These are phyloP conservation scores for Brenthis hecate DNA, from an alignment of 2,888 invertebrate genomes.

Conservation along the genomic window DNA sequence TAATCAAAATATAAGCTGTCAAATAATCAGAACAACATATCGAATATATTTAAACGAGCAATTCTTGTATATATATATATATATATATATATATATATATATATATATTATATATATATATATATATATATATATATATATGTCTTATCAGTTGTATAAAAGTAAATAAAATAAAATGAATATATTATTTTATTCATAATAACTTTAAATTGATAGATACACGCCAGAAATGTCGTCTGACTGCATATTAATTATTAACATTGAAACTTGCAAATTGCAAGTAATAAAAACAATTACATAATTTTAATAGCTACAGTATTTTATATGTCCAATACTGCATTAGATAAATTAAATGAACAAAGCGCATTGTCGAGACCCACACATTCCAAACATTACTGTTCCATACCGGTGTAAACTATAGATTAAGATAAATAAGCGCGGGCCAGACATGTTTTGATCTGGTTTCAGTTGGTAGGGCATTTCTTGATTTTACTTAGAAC, in stretches of 20 bases:
- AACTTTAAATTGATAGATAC: not conserved
- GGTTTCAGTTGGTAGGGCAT: constrained; percentile 9
- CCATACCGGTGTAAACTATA: constrained; percentile 7
- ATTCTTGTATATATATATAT: too few species aligned
- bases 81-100: too few species aligned
- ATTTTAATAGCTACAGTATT: not conserved
- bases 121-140: too few species aligned
- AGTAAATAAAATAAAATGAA: too few species aligned
- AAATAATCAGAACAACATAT: too few species aligned
- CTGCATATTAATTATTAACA: not conserved
- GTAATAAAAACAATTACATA: constrained; percentile 12
- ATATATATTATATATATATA: too few species aligned
- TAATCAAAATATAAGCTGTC: too few species aligned
- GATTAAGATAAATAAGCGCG: not conserved
- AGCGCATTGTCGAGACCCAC: constrained; percentile 7
- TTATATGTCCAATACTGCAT: not conserved
- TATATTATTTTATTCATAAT: too few species aligned
- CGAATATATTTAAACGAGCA: too few species aligned
- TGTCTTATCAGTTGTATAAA: too few species aligned
- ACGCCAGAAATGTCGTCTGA: not conserved
- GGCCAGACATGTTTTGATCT: not conserved
- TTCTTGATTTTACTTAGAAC: not conserved
- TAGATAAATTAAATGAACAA: not conserved
- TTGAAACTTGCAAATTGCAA: constrained; percentile 6
- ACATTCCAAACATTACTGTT: constrained; percentile 10